Base-by-base conservation (phyloP, 2,797 vertebrate genomes). In the Mus caroli region DNA sequence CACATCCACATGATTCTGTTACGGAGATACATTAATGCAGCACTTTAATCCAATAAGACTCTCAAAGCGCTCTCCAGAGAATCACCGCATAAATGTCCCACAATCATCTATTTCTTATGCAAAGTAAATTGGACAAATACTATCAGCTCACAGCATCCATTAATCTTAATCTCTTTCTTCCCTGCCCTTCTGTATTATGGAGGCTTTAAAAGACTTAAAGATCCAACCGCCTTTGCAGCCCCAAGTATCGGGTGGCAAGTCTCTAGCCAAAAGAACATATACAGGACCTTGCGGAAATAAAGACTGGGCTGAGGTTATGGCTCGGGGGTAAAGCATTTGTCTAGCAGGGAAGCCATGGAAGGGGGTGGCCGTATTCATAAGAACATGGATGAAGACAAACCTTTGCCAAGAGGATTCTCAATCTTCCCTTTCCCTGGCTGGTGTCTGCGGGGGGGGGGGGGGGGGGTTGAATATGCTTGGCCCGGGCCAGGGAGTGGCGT, bases 111-210 rank as follows among this genome's bases (percentile, higher is more conserved):
- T 43, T 80, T 88, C 52, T 91, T 90, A 54, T 37, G 90, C 95
- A 91, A 89, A 95, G 86, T 87, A 83, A 78, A 73, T 24, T 64
- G 75, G 90, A 94, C 85, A 95, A 95, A 90, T 75, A 73, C 37
- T 71, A 75, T 69, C 60, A 62, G 56, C 67, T 85, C 56, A 64
- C 3, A 75, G 76, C 6, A 56, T 26, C 77, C 83, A 89, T 89
- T 92, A 54, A 95, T 50, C 92, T 82, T 82, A 58, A 91, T 92
- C 88, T 56, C 83, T 73, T 86, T 94, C 84, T 90, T 88, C 40
- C 85, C 85, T 84, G n/a, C 10, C 50, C 62, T 83, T 82, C 71
- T 93, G 10, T 52, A 93, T 62, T 17, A 75, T 0, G 6, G 17
- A 88, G 34, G 50, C 60, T 95, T 85, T 52, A 94, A 96, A 94